These are phyloP conservation scores for Marronus borbonicus DNA, from an alignment of 2,888 invertebrate species.

Conservation along the genomic window DNA sequence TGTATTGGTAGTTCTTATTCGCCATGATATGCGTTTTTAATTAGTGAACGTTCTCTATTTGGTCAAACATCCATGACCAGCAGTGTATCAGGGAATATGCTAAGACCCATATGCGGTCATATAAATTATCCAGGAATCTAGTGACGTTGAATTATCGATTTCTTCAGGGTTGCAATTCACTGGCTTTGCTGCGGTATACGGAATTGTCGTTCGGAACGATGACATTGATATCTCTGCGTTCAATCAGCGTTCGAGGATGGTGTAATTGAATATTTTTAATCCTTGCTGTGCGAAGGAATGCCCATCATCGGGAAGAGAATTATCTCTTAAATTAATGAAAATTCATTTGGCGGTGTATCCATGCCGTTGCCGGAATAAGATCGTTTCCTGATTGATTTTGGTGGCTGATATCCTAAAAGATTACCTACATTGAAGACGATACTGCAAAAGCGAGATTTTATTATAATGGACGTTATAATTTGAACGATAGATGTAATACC, in stretches of 20 bases:
- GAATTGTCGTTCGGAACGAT: not conserved
- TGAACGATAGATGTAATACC: too few species aligned
- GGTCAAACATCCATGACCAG: too few species aligned
- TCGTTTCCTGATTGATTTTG: constrained; percentile 11
- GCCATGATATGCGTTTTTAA: too few species aligned
- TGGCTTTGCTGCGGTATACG: not conserved
- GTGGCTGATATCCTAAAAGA: not conserved
- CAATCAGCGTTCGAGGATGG: constrained; percentile 4
- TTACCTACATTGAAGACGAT: too few species aligned
- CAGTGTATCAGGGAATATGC: not conserved
- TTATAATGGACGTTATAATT: too few species aligned
- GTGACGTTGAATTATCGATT: constrained; percentile 48
- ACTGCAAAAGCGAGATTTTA: too few species aligned
- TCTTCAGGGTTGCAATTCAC: constrained; percentile 37
- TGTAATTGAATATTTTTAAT: constrained; percentile 43
- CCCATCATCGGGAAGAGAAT: constrained; percentile 5
- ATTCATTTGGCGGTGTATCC: constrained; percentile 3
- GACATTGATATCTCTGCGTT: constrained; percentile 38
- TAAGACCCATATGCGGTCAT: constrained; percentile 42
- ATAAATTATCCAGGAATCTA: constrained; percentile 46
- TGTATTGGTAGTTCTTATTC: too few species aligned
- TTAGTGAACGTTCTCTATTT: too few species aligned
- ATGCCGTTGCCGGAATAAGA: not conserved
- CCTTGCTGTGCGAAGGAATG: constrained; percentile 5
- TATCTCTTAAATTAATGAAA: constrained; percentile 20